phyloP scores from a whole-genome alignment of 2,888 invertebrate species.

The Drosophila greeni region DNA sequence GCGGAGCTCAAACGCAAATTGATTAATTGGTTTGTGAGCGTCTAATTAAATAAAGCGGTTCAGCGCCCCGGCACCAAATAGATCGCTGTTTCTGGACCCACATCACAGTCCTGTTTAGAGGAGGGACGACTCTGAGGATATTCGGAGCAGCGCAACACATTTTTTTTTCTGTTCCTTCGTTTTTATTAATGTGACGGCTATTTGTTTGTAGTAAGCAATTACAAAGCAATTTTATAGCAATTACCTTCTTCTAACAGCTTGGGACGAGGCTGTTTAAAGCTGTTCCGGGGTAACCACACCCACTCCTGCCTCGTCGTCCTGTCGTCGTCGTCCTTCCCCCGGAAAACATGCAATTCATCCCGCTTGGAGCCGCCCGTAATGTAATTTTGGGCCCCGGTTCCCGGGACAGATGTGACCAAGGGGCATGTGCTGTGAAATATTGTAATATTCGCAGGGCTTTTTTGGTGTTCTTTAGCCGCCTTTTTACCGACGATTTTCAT shows the following conservation, averaged over 20 bases:
- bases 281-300: conserved; percentile 43
- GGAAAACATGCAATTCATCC: conserved; percentile 65
- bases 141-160: conserved; percentile 53
- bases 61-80: conserved; percentile 29
- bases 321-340: conserved; percentile 15
- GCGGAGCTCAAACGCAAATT: conserved; percentile 54
- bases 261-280: conserved; percentile 58
- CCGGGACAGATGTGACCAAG: conserved; percentile 65
- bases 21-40: conserved; percentile 78
- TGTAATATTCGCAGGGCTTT: conserved; percentile 30
- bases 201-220: conserved; percentile 72
- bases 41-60: conserved; percentile 76
- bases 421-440: conserved; percentile 63
- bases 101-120: conserved; percentile 44
- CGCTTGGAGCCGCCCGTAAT: conserved; percentile 22
- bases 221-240: conserved; percentile 72
- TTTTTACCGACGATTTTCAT: conserved; percentile 24
- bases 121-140: conserved; percentile 9
- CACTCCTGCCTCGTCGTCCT: conserved; percentile 9
- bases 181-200: conserved; percentile 71
- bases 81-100: conserved; percentile 49
- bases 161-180: conserved; percentile 57
- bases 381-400: conserved; percentile 54
- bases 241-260: conserved; percentile 70
- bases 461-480: conserved; percentile 25